Evolutionary conservation across 2,888 invertebrate genomes (phyloP), one percentile per base, ranked within the genome.

Genomic region (Tillus elongatus): DNA sequence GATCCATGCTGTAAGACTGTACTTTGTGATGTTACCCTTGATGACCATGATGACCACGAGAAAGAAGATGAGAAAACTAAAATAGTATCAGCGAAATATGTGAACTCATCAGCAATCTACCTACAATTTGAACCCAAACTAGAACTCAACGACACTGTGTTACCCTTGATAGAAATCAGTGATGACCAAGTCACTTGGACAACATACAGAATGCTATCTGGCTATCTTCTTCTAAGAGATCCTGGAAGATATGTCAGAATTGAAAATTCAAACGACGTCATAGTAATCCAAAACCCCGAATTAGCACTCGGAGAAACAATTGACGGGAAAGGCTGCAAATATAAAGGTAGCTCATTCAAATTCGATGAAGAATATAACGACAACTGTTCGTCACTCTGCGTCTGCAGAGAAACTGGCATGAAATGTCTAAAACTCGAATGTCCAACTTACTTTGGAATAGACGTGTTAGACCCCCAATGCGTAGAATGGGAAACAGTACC

Each of bases 1-100:
- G 90, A 92, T 58, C 68, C 79, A 1, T 91, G 91, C 57, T 91
- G 91, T 53, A 86, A 82, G 49, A 75, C 87, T 43, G 82, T 89
- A 42, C 71, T 89, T 2, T 92, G 91, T 58, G 89, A 88, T 54
- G 87, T 88, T 3, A 84, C 85, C 0, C 70, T 86, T 12, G 82
- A 83, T 44, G 85, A 75, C 35, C 82, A 84, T 45, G 85, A 85
- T 44, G 72, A 58, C 8, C 64, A 64, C 30, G 57, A 59, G 35
- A 60, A 61, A 30, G 44, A 41, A 16, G 53, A 58, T 12, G 51
- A 50, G 19, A 49, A 43, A 31, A 38, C 42, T 10, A 61, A 57
- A 51, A 42, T 66, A 29, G 19, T 58, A 16, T 49, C 55, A 8
- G 66, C 64, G 2, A 59, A 53, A 42, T 62, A 58, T 34, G 41